Evolutionary conservation across 1,140 invertebrate species (phyloP).

Genomic region (Drosophila busckii): DNA sequence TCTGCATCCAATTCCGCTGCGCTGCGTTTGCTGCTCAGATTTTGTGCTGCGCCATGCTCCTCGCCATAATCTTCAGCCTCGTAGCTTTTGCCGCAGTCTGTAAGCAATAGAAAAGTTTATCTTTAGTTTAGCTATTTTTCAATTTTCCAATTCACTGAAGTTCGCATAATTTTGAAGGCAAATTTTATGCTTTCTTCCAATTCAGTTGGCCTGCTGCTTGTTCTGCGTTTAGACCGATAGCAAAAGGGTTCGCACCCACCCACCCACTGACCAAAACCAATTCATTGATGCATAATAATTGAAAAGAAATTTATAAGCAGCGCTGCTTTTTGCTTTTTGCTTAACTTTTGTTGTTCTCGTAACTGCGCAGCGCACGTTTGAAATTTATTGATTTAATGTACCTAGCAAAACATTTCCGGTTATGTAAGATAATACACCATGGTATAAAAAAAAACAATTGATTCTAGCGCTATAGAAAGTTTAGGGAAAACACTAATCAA

Average conservation of each 20-base stretch:
- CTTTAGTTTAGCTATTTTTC: constrained; percentile 48
- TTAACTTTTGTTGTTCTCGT: constrained; percentile 21
- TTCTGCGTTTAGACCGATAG: constrained; percentile 67
- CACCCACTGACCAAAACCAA: constrained; percentile 39
- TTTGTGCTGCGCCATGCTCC: constrained; percentile 47
- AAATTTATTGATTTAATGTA: too few relatives aligned
- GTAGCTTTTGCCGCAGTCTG: constrained; percentile 59
- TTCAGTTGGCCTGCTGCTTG: constrained; percentile 44
- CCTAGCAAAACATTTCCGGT: too few relatives aligned
- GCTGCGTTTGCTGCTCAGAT: constrained; percentile 64
- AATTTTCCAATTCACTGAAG: constrained; percentile 78
- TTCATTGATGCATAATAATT: constrained; percentile 77
- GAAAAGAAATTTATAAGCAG: too few relatives aligned
- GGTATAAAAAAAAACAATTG: too few relatives aligned
- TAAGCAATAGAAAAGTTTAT: constrained; percentile 25
- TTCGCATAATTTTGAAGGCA: constrained; percentile 57
- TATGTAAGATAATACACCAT: too few relatives aligned
- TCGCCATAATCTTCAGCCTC: constrained; percentile 42
- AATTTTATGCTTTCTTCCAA: constrained; percentile 79
- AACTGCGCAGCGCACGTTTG: too few relatives aligned
- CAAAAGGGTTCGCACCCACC: constrained; percentile 50
- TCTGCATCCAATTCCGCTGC: constrained; percentile 38
- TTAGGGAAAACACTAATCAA: too few relatives aligned
- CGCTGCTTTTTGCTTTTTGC: too few relatives aligned
- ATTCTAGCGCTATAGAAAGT: too few relatives aligned